Conservation (phyloP, 92 coral and sea anemone species). For the Ricordea florida region DNA sequence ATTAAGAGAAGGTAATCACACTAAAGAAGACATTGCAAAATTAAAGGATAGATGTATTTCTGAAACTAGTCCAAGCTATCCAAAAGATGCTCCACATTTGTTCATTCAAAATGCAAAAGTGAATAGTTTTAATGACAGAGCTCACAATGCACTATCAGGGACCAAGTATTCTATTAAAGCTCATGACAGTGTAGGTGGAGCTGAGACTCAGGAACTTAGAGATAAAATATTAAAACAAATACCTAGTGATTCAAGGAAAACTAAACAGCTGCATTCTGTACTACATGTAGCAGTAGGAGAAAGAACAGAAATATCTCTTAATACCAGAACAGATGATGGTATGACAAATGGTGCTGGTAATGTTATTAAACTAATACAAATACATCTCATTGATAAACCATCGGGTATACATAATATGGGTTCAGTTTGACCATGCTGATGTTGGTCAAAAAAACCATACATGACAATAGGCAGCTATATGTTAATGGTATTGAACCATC, state of each 20-base stretch:
- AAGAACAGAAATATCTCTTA: conserved; percentile 61
- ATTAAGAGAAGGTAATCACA: conserved; percentile 38
- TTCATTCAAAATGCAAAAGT: conserved; percentile 67
- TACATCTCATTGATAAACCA: conserved; percentile 33
- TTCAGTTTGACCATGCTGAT: conserved; percentile 57
- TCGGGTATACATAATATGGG: conserved; percentile 41
- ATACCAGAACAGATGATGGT: conserved; percentile 43
- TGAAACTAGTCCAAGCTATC: conserved; percentile 24
- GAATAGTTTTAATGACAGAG: conserved; percentile 62
- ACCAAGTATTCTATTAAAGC: conserved; percentile 52
- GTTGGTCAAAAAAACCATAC: conserved; percentile 29
- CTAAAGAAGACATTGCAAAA: conserved; percentile 46
- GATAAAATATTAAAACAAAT: conserved; percentile 49
- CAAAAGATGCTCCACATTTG: conserved; percentile 54
- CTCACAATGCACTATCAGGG: conserved; percentile 43
- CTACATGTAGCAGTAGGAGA: conserved; percentile 52
- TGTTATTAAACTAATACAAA: conserved; percentile 19
- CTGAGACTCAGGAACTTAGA: conserved; percentile 37
- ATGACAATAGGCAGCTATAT: conserved; percentile 38
- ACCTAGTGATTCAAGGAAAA: conserved; percentile 66
- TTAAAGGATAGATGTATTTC: conserved; percentile 30
- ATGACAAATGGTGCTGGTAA: conserved; percentile 44
- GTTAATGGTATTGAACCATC: conserved; percentile 45
- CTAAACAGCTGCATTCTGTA: conserved; percentile 51
- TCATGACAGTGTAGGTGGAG: conserved; percentile 55